These are phyloP conservation scores for Andrena trimmerana DNA, from an alignment of 2,888 invertebrate genomes.

Conservation along the genomic window DNA sequence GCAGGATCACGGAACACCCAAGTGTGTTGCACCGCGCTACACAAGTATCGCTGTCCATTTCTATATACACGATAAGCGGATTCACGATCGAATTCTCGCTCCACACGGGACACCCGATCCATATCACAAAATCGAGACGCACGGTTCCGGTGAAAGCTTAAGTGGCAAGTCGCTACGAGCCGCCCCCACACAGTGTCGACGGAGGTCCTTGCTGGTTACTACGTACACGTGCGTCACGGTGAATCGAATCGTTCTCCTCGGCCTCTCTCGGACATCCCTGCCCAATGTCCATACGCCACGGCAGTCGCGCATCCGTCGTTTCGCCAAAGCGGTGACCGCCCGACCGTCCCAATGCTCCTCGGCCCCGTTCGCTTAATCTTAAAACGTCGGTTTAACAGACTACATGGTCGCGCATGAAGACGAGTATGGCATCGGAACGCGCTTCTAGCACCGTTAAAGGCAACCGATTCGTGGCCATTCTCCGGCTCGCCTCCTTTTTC, in stretches of 20 bases:
- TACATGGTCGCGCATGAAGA: conserved; percentile 1
- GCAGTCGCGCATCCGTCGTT: not conserved
- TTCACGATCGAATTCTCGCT: conserved; percentile 27
- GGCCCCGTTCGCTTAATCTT: not conserved
- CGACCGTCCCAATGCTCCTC: not conserved
- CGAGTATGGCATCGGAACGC: conserved; percentile 50
- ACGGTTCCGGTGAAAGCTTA: conserved; percentile 52
- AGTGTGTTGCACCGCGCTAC: not conserved
- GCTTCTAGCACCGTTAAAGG: conserved; percentile 48
- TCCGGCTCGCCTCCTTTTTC: not conserved
- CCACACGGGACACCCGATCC: conserved; percentile 28
- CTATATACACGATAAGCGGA: conserved; percentile 35
- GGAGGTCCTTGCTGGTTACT: conserved; percentile 21
- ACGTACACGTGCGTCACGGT: not conserved
- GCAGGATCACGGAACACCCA: conserved; percentile 20
- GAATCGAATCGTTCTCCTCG: not conserved
- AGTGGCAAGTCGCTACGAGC: conserved; percentile 56
- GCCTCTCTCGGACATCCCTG: no score
- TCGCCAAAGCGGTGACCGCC: not conserved
- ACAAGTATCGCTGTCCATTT: conserved; percentile 34
- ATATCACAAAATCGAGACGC: conserved; percentile 55
- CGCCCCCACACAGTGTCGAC: conserved; percentile 46
- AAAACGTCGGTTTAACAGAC: not conserved
- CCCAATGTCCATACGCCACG: not conserved
- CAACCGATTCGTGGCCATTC: conserved; percentile 40